Evolutionary conservation across 2,113 vertebrate species (phyloP).

Genomic region (Zosterops borbonicus): DNA sequence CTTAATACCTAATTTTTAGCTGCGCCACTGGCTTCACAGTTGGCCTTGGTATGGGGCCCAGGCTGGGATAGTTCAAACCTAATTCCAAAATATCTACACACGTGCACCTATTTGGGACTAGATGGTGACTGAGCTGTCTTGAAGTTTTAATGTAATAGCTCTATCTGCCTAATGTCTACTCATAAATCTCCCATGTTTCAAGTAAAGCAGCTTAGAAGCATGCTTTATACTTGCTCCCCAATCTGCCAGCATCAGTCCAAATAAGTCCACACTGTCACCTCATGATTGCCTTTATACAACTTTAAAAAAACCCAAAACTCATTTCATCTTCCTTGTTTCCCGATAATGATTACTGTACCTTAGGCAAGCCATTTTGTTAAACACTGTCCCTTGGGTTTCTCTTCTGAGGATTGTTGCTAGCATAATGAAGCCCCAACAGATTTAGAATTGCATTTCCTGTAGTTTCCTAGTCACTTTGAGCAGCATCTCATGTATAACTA

Average conservation of each 20-base stretch:
- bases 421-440: not conserved
- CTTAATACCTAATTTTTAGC: too few species aligned
- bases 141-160: not conserved
- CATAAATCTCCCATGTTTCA: not conserved
- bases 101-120: not conserved
- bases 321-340: not conserved
- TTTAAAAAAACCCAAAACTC: not conserved
- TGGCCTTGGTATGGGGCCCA: too few species aligned
- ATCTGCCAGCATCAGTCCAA: not conserved
- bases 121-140: not conserved
- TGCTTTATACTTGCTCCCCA: not conserved
- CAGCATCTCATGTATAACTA: not conserved
- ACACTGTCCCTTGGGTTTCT: not conserved
- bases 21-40: too few species aligned
- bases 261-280: fast-evolving
- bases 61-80: too few species aligned
- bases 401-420: not conserved
- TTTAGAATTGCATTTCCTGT: not conserved
- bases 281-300: not conserved
- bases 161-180: not conserved
- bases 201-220: not conserved
- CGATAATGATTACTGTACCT: not conserved
- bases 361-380: not conserved
- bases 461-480: not conserved
- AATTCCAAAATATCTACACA: too few species aligned